These are phyloP conservation scores for Heterocephalus glaber DNA, from an alignment of 2,113 vertebrate genomes.

Conservation along the genomic window DNA sequence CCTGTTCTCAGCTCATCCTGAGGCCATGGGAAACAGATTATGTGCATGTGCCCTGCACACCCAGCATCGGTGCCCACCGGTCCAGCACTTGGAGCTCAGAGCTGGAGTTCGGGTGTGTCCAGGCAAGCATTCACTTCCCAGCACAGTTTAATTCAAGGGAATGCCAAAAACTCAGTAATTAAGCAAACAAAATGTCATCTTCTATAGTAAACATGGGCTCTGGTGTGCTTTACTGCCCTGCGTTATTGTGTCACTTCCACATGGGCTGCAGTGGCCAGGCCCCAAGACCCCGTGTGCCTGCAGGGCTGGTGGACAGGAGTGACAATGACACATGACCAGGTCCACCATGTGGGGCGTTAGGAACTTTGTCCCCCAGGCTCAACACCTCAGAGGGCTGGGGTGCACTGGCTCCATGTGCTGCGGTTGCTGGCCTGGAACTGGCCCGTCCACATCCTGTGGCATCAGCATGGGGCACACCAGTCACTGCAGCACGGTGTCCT, in stretches of 20 bases:
- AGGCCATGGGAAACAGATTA: not conserved
- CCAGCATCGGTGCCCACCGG: not conserved
- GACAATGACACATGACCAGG: too few species aligned
- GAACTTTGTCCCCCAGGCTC: not conserved
- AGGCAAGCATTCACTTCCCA: rapidly evolving
- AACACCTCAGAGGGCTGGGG: not conserved
- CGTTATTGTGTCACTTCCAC: too few species aligned
- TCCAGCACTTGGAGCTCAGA: not conserved
- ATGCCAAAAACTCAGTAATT: not conserved
- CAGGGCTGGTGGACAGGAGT: not conserved
- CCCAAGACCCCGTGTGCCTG: not conserved
- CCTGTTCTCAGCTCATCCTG: rapidly evolving
- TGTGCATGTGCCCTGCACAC: rapidly evolving
- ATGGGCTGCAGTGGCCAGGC: not conserved
- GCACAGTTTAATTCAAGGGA: not conserved
- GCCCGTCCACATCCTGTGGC: not conserved
- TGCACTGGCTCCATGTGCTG: rapidly evolving
- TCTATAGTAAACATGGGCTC: not conserved
- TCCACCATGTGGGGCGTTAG: not conserved
- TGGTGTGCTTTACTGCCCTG: too few species aligned
- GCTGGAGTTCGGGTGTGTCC: not conserved
- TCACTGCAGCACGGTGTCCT: not conserved
- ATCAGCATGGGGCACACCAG: too few species aligned
- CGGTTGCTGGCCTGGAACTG: not conserved
- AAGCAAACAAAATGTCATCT: not conserved